A percentile compares a stretch with the other conserved stretches of the same genome.
Evolutionary conservation across 30 jellyfish, hydroid and myxozoan species (phyloP).

Genomic region (Rhopilema esculentum): DNA sequence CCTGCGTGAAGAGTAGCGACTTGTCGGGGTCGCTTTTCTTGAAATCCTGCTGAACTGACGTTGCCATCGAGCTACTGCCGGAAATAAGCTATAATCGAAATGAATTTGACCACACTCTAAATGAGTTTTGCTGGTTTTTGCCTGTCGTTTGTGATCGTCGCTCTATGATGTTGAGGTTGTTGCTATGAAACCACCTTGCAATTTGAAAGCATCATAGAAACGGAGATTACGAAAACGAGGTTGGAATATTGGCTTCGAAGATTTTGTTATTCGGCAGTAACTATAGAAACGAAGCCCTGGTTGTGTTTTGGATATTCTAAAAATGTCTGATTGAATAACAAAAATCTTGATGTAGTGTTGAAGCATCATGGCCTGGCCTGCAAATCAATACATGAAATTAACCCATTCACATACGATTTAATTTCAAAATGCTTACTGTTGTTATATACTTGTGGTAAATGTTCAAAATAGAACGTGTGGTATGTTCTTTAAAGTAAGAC

Average conservation of each 20-base stretch:
- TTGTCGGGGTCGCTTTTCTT: constrained; percentile 50
- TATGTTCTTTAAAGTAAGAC: too few relatives aligned
- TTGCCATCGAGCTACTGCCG: constrained; percentile 29
- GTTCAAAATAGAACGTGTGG: too few relatives aligned
- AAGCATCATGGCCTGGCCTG: too few relatives aligned
- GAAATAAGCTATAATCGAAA: not conserved
- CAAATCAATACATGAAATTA: too few relatives aligned
- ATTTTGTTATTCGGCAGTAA: not conserved
- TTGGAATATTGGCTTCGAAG: not conserved
- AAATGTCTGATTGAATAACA: too few relatives aligned
- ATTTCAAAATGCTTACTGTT: too few relatives aligned
- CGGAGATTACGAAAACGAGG: not conserved
- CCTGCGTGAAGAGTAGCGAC: constrained; percentile 74
- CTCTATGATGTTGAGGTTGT: constrained; percentile 39
- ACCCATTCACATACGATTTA: too few relatives aligned
- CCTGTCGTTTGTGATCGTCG: constrained; percentile 5
- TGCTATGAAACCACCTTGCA: constrained; percentile 21
- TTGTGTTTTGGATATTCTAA: too few relatives aligned
- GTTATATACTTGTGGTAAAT: too few relatives aligned
- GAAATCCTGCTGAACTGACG: constrained; percentile 42
- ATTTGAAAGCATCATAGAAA: not conserved
- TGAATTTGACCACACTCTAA: not conserved
- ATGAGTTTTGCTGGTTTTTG: not conserved
- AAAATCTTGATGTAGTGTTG: too few relatives aligned
- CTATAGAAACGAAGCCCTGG: not conserved